Percentiles rank a stretch among this genome's conserved stretches.
These are phyloP conservation scores for Antheraea assamensis DNA, from an alignment of 2,888 invertebrate genomes.

Conservation along the genomic window DNA sequence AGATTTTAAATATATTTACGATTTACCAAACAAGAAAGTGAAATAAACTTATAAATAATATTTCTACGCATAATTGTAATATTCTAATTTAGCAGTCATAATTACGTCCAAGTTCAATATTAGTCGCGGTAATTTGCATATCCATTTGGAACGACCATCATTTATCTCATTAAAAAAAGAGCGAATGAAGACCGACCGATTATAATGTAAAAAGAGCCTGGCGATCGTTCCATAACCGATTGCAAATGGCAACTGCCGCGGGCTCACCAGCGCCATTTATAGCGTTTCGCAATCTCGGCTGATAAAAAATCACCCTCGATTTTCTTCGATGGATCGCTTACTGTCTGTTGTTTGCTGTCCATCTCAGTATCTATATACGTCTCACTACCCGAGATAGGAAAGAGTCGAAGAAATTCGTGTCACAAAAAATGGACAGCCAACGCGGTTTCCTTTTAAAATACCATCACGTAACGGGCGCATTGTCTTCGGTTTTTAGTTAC, in stretches of 20 bases:
- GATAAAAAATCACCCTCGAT: slow-evolving; percentile 74
- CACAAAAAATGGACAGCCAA: slow-evolving; percentile 48
- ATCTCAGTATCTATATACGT: slow-evolving; percentile 22
- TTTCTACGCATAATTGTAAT: background rate
- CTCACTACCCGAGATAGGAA: slow-evolving; percentile 25
- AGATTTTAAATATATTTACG: background rate
- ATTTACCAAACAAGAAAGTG: background rate
- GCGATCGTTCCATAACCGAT: slow-evolving; percentile 80
- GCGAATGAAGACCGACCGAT: slow-evolving; percentile 70
- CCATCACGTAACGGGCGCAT: slow-evolving; percentile 58
- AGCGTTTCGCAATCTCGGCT: slow-evolving; percentile 74
- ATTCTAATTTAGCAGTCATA: background rate
- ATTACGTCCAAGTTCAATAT: slow-evolving; percentile 23
- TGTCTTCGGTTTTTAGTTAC: slow-evolving; percentile 42
- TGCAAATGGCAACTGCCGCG: slow-evolving; percentile 80
- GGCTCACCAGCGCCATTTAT: slow-evolving; percentile 73
- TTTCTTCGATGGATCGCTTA: slow-evolving; percentile 59
- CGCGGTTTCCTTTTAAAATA: slow-evolving; percentile 58
- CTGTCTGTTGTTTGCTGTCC: slow-evolving; percentile 55
- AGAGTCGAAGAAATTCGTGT: slow-evolving; percentile 42
- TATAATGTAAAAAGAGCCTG: slow-evolving; percentile 80
- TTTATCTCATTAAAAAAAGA: slow-evolving; percentile 65
- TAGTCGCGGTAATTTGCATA: slow-evolving; percentile 46
- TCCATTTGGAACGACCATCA: slow-evolving; percentile 57
- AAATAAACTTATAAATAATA: background rate